phyloP scores from a whole-genome alignment of 2,797 vertebrate genomes.

The Aulostomus chinensis region DNA sequence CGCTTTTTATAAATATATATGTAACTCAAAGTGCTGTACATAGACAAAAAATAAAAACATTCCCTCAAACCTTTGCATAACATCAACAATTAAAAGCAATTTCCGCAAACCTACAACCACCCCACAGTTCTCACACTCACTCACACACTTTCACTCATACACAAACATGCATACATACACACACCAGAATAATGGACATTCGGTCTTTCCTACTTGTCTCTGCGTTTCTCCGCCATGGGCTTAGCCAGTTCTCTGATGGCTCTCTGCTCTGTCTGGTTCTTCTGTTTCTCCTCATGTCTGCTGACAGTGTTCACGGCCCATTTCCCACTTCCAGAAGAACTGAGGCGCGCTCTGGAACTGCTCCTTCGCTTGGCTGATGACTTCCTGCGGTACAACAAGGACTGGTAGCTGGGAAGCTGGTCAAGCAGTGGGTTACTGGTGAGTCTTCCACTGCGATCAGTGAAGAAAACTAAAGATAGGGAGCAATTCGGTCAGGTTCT shows the following conservation, averaged over 20 bases:
- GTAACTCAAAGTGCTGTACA: too few species aligned
- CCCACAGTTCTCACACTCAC: too few species aligned
- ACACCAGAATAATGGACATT: too few species aligned
- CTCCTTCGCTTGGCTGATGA: conserved; percentile 61
- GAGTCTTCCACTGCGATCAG: conserved; percentile 50
- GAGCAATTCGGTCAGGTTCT: neutral
- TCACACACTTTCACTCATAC: too few species aligned
- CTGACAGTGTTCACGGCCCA: conserved; percentile 36
- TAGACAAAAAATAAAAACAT: too few species aligned
- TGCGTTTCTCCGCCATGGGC: conserved; percentile 85
- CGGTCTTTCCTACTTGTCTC: conserved; percentile 73
- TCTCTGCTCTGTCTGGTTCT: conserved; percentile 41
- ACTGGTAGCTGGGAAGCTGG: conserved; percentile 92
- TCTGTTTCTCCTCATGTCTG: conserved; percentile 44
- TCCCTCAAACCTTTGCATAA: too few species aligned
- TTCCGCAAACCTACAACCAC: too few species aligned
- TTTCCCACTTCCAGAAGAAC: conserved; percentile 64
- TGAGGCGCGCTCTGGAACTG: conserved; percentile 46
- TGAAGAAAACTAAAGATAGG: conserved; percentile 67
- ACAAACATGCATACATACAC: too few species aligned
- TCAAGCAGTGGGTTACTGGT: conserved; percentile 84
- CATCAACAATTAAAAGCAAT: too few species aligned
- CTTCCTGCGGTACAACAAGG: conserved; percentile 83
- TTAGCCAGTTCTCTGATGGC: conserved; percentile 70
- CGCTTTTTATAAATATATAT: too few species aligned